phyloP scores from a whole-genome alignment of 2,113 vertebrate species.

The Brachyhypopomus gauderio region DNA sequence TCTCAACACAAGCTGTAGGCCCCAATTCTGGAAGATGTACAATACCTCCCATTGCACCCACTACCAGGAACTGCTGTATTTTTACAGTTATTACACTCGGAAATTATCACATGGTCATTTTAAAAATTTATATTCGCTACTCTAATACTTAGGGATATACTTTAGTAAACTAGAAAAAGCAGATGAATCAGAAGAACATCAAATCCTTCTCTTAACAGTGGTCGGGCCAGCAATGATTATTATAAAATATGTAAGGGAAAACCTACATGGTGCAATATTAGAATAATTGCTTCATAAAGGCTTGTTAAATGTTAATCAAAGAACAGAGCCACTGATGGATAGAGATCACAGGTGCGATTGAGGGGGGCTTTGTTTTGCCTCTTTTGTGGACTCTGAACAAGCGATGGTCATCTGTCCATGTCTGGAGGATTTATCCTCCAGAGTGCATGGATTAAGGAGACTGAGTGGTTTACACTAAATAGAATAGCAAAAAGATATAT shows the following conservation, averaged over 20 bases:
- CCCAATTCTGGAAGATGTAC: not conserved
- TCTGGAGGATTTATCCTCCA: slow-evolving; percentile 11
- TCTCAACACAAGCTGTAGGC: not conserved
- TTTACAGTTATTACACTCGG: too few relatives aligned
- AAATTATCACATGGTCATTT: too few relatives aligned
- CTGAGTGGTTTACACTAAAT: slow-evolving; percentile 21
- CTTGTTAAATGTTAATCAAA: slow-evolving; percentile 19
- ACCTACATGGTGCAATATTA: not conserved
- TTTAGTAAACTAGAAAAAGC: not conserved
- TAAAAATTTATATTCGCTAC: not conserved
- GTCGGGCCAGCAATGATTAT: not conserved
- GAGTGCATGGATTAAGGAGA: not conserved
- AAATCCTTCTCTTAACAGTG: not conserved
- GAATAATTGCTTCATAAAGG: not conserved
- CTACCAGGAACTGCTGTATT: not conserved
- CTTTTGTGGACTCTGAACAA: slow-evolving; percentile 13
- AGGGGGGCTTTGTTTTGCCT: slow-evolving; percentile 16
- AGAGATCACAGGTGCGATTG: slow-evolving; percentile 17
- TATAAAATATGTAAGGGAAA: not conserved
- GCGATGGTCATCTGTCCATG: not conserved
- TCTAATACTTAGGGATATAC: not conserved
- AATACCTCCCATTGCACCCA: not conserved
- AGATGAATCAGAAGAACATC: not conserved
- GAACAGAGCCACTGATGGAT: not conserved
- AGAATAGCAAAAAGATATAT: slow-evolving; percentile 15